phyloP scores from a whole-genome alignment of 2,113 vertebrate species.

The Laterallus jamaicensis region DNA sequence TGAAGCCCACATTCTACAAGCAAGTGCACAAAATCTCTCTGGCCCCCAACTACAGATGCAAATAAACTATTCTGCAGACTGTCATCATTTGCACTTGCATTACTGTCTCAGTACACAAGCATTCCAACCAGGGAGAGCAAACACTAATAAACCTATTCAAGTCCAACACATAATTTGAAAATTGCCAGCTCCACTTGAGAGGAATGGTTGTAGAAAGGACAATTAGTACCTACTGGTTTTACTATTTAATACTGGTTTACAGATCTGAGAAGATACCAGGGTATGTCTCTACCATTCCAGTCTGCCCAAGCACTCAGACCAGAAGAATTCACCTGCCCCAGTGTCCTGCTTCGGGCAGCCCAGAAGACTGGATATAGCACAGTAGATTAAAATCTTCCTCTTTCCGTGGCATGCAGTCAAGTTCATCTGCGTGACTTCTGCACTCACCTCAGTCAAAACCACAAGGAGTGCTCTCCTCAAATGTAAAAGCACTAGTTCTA shows the following conservation, averaged over 20 bases:
- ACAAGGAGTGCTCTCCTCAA: neutral
- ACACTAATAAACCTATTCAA: neutral
- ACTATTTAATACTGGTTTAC: neutral
- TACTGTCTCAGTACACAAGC: neutral
- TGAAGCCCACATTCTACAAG: neutral
- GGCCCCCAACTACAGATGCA: neutral
- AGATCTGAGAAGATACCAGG: neutral
- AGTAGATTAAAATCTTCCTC: neutral
- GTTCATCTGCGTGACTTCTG: neutral
- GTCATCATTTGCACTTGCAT: neutral
- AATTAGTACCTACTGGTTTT: neutral
- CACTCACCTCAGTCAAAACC: neutral
- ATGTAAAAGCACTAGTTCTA: neutral
- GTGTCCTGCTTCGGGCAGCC: neutral
- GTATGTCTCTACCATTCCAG: neutral
- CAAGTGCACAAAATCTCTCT: neutral
- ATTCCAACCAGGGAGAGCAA: neutral
- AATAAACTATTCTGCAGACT: neutral
- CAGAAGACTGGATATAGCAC: neutral
- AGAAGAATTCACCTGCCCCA: neutral
- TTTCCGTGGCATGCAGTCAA: neutral
- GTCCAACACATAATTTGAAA: neutral
- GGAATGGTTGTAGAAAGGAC: neutral
- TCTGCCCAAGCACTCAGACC: neutral
- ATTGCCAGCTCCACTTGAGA: neutral